Conservation (phyloP, 2,797 vertebrate species). For the Salmo trutta region DNA sequence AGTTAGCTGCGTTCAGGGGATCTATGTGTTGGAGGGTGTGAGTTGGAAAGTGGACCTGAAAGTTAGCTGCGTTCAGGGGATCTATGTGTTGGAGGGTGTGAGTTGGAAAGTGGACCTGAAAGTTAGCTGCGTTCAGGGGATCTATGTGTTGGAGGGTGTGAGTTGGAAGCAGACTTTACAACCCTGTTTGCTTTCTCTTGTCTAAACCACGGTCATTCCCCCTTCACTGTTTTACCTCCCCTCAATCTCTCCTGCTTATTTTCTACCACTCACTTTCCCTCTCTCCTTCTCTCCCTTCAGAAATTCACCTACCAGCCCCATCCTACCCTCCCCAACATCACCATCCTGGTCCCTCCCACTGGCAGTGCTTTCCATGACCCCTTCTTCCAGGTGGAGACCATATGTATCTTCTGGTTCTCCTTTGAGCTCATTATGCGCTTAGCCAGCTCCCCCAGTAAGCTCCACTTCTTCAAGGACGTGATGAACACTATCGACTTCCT, state of each 20-base stretch:
- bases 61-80: too few relatives aligned
- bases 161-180: too few relatives aligned
- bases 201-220: too few relatives aligned
- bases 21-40: too few relatives aligned
- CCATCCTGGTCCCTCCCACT: slow-evolving; percentile 39
- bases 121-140: too few relatives aligned
- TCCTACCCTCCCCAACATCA: slow-evolving; percentile 55
- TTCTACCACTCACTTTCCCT: slow-evolving; percentile 7
- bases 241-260: not conserved
- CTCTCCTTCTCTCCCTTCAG: slow-evolving; percentile 44
- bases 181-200: too few relatives aligned
- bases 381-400: slow-evolving; percentile 89
- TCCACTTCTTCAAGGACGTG: slow-evolving; percentile 88
- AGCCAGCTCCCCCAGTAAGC: slow-evolving; percentile 82
- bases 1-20: too few relatives aligned
- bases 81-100: too few relatives aligned
- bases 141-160: too few relatives aligned
- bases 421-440: slow-evolving; percentile 87
- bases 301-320: slow-evolving; percentile 50
- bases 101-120: too few relatives aligned
- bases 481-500: slow-evolving; percentile 97
- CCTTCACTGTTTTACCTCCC: not conserved
- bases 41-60: too few relatives aligned
- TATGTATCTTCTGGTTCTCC: slow-evolving; percentile 94
- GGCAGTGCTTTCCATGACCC: slow-evolving; percentile 82